A percentile compares a stretch with the other conserved stretches of the same genome.
These are phyloP conservation scores for Riparia riparia DNA, from an alignment of 2,113 vertebrate genomes.

Conservation along the genomic window DNA sequence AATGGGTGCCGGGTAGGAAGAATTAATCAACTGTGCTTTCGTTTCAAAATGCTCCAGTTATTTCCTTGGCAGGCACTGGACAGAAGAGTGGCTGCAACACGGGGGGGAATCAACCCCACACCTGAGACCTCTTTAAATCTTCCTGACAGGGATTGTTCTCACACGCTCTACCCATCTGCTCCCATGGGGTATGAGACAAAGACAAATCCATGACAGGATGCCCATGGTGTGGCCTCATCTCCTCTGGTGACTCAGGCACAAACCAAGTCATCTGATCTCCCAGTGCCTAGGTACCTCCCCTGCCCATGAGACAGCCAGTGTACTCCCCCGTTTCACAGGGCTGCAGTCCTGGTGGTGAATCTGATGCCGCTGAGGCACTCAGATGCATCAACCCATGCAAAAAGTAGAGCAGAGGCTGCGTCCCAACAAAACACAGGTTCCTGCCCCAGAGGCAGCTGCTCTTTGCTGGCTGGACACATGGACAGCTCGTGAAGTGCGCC, in stretches of 20 bases:
- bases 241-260: not conserved
- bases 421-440: not conserved
- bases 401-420: fast-evolving
- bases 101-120: not conserved
- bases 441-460: not conserved
- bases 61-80: not conserved
- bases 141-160: not conserved
- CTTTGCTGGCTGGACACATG: not conserved
- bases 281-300: not conserved
- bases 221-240: not conserved
- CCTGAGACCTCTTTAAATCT: not conserved
- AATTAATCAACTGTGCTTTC: not conserved
- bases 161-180: fast-evolving
- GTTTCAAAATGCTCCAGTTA: not conserved
- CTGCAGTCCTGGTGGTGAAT: not conserved
- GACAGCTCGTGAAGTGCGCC: not conserved
- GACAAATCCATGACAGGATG: not conserved
- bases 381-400: not conserved
- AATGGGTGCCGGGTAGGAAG: not conserved
- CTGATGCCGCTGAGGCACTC: not conserved
- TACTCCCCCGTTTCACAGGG: not conserved
- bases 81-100: not conserved
- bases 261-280: not conserved
- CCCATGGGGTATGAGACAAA: not conserved
- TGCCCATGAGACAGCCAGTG: not conserved